Evolutionary conservation across 2,113 vertebrate genomes (phyloP), one percentile per base, ranked within the genome.

Genomic region (Phalacrocorax pelagicus): DNA sequence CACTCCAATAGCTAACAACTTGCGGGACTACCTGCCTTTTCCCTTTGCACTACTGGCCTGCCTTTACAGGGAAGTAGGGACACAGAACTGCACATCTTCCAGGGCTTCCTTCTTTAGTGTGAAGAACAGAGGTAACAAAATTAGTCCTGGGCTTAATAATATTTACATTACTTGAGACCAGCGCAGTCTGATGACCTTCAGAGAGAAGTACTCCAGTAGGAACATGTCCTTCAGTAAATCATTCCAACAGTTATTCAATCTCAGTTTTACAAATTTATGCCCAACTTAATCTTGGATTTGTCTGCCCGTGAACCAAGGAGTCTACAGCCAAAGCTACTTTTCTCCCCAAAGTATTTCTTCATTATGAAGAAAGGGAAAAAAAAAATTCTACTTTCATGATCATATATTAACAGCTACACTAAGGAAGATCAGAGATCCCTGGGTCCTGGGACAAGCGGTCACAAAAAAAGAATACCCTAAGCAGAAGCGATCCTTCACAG

Each of bases 151-250:
- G 23, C 82, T 92, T 78, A 55, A 91, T 92, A 97, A 90, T 92
- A 92, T 96, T 97, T 95, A 94, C 55, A 55, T 88, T 93, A 88
- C 79, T 88, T 38, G n/a, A 86, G 63, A 83, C 59, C 75, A 92
- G 66, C 2, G 3, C 46, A 62, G 54, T 24, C 54, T 80, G 81
- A 88, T 72, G 88, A 96, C 85, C 94, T 78, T 94, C 92, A 78
- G 75, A 84, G 65, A 92, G 32, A 81, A 75, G 19, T 61, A 65
- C 55, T 82, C 63, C 38, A 6, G 67, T 8, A 86, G 29, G 67
- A 93, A 77, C 62, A 51, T 2, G 2, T 80, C 71, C 74, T 81
- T 83, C 51, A 15, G 23, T 79, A 90, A 95, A 63, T 86, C 19
- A 57, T 54, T 77, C 75, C 46, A 58, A 12, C 36, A 38, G 66